Evolutionary conservation across 1,140 invertebrate species (phyloP), one percentile per base, ranked within the genome.

Genomic region (Platyscapa corneri): DNA sequence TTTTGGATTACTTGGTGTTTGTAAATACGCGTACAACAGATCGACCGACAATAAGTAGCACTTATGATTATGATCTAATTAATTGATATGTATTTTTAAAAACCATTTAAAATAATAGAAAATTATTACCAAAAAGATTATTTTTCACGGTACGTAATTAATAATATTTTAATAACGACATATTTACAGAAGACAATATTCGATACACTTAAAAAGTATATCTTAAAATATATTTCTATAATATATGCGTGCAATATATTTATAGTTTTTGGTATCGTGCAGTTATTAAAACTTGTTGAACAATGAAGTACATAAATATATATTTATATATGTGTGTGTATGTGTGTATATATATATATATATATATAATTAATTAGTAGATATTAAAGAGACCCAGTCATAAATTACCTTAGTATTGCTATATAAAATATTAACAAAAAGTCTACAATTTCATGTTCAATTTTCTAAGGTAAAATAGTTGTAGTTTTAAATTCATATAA

Each of bases 21-120:
- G 65, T 79, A 79, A 79, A 79, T 70, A 60, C 37, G 65, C 64
- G 49, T 56, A 84, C 49, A 72, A 20, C 37, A 37, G 72, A 84
- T 79, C 76, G 20, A 84, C 27, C 49, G 83, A 84, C 83, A 84
- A 84, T 84, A 84, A 84, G 30, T 60, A 84, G 3, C 60, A 49
- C n/a, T 56, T 79, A 23, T 79, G 39, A 79, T 42, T 46, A 65
- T 67, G 37, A 30, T 49, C 0, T 80, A 80, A 67, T 49, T 80
- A 67, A 79, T 1, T 37, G 23, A n/a, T 39, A 79, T 56, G 18
- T 5, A 60, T 56, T 32, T 56, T 65, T 23, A 80, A 80, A 46
- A 65, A 65, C 67, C 14, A 37, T 39, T 60, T 23, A 30, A 78
- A 34, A 64, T 30, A 37, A 78, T 14, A 72, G 65, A 46, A 39